These are phyloP conservation scores for Oegoconia quadripuncta DNA, from an alignment of 2,888 invertebrate genomes.

Conservation along the genomic window DNA sequence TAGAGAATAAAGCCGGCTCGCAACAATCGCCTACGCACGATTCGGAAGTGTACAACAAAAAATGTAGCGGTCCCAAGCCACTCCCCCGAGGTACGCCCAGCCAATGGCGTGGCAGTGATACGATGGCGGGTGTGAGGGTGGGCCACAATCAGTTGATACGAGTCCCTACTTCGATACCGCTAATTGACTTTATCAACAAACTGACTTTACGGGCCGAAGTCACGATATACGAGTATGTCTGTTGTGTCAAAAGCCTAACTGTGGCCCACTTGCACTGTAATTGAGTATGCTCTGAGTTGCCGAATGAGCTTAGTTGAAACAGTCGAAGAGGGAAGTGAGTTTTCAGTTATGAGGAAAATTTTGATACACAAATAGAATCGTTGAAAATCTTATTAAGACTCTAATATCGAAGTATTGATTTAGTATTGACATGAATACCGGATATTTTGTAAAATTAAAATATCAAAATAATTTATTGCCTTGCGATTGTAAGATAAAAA, in stretches of 20 bases:
- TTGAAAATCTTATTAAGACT: too few species aligned
- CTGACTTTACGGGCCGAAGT: conserved; percentile 75
- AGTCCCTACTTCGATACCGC: conserved; percentile 75
- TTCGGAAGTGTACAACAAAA: conserved; percentile 64
- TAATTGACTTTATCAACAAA: conserved; percentile 80
- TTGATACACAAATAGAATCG: too few species aligned
- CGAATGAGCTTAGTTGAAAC: too few species aligned
- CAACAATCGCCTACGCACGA: conserved; percentile 66
- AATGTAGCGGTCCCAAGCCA: conserved; percentile 61
- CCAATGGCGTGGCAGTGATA: conserved; percentile 60
- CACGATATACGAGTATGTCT: conserved; percentile 77
- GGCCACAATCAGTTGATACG: conserved; percentile 70
- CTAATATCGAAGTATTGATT: too few species aligned
- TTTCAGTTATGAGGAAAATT: too few species aligned
- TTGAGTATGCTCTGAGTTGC: conserved; percentile 70
- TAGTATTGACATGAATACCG: too few species aligned
- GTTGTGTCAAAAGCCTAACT: conserved; percentile 75
- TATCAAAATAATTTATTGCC: too few species aligned
- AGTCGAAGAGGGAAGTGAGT: too few species aligned
- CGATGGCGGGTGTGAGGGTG: conserved; percentile 58
- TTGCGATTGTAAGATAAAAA: too few species aligned
- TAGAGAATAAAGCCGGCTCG: conserved; percentile 64
- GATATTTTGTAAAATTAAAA: too few species aligned
- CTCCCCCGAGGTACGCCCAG: conserved; percentile 61
- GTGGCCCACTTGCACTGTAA: conserved; percentile 65